These are phyloP conservation scores for Andinoacara biseriatus DNA, from an alignment of 2,113 vertebrate species.

Conservation along the genomic window DNA sequence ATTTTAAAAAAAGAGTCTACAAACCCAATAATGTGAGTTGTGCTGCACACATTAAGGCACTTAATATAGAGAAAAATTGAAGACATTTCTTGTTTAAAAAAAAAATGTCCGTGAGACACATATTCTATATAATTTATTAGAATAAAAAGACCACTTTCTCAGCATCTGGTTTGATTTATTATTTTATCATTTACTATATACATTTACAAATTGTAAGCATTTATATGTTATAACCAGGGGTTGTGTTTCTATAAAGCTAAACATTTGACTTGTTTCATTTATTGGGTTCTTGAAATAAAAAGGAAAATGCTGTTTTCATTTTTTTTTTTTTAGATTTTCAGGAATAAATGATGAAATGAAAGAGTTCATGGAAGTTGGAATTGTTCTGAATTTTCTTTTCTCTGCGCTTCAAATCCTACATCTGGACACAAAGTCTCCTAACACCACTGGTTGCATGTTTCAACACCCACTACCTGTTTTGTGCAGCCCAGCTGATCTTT, in stretches of 20 bases:
- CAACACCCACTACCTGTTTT: slow-evolving; percentile 36
- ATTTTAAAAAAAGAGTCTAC: background rate
- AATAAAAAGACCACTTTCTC: background rate
- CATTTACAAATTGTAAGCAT: background rate
- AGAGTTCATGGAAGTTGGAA: background rate
- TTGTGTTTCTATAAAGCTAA: background rate
- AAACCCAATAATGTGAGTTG: background rate
- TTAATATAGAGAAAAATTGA: background rate
- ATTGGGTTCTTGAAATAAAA: background rate
- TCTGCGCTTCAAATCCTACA: background rate
- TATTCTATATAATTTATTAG: background rate
- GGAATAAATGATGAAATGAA: background rate
- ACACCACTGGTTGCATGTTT: slow-evolving; percentile 1
- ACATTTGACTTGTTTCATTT: background rate
- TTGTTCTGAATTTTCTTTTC: background rate
- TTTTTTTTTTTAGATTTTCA: background rate
- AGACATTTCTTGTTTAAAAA: background rate
- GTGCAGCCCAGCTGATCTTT: slow-evolving; percentile 43
- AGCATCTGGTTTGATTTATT: background rate
- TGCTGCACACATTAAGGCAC: background rate
- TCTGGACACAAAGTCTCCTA: background rate
- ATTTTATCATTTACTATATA: background rate
- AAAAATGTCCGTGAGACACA: no score
- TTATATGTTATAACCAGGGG: fast-evolving
- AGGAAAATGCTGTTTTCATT: background rate